Conservation (phyloP, 2,797 vertebrate species). For the Tokudaia muenninki region DNA sequence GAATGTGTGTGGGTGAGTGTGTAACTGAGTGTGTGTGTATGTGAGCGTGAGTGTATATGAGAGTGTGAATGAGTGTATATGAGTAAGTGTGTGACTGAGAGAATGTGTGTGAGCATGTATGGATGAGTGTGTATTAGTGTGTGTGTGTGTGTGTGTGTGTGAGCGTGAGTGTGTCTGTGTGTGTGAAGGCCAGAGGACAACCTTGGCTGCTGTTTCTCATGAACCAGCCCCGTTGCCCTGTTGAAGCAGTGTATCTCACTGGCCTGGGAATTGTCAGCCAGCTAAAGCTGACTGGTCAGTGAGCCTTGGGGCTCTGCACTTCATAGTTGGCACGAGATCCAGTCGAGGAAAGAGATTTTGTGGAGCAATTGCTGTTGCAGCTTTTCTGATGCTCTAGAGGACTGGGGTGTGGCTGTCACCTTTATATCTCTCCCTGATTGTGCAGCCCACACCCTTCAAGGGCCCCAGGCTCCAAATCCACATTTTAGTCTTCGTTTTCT, state of each 20-base stretch:
- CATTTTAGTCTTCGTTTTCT: background rate
- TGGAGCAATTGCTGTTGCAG: background rate
- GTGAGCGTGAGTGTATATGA: background rate
- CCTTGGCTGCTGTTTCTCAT: background rate
- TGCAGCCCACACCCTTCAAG: too few species aligned
- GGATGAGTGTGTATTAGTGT: background rate
- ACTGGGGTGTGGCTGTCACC: background rate
- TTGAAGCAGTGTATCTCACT: background rate
- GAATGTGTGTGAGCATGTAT: background rate
- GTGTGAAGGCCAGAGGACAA: background rate
- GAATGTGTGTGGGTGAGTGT: rapidly evolving
- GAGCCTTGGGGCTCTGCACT: background rate
- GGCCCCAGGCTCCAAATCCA: background rate
- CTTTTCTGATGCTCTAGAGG: background rate
- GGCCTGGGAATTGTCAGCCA: too few species aligned
- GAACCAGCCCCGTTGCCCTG: background rate
- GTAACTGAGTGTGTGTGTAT: background rate
- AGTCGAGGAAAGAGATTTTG: background rate
- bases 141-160: background rate
- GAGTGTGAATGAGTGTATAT: background rate
- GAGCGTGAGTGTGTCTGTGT: background rate
- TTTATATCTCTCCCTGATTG: background rate
- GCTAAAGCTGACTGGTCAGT: background rate
- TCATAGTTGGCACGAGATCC: background rate
- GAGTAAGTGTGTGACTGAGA: background rate